Evolutionary conservation across 1,140 invertebrate species (phyloP).

Genomic region (Drosophila chauvacae): DNA sequence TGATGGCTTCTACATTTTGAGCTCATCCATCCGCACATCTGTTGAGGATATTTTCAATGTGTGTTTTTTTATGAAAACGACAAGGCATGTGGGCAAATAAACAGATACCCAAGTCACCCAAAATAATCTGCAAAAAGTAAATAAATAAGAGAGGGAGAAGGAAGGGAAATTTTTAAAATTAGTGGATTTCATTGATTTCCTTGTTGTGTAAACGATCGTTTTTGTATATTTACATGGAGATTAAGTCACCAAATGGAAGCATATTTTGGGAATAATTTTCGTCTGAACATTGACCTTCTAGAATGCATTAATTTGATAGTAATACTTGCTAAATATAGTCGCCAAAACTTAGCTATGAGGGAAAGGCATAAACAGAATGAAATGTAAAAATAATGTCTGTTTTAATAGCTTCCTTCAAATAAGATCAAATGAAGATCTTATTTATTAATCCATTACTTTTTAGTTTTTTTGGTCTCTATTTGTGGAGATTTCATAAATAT

Average conservation of each 20-base stretch:
- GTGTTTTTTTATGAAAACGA: slow-evolving; percentile 30
- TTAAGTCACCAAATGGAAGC: slow-evolving; percentile 4
- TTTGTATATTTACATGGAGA: background rate
- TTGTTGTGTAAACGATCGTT: background rate
- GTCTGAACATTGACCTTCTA: background rate
- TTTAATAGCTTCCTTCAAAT: too few species aligned
- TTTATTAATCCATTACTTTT: too few species aligned
- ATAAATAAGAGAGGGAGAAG: slow-evolving; percentile 23
- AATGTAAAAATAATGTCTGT: too few species aligned
- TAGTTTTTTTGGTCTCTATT: too few species aligned
- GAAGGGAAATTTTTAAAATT: slow-evolving; percentile 28
- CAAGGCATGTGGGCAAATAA: slow-evolving; percentile 54
- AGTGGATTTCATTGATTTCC: background rate
- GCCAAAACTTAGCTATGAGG: background rate
- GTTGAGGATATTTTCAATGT: slow-evolving; percentile 48
- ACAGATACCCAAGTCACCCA: slow-evolving; percentile 29
- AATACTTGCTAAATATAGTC: background rate
- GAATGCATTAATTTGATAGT: background rate
- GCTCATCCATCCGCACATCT: slow-evolving; percentile 63
- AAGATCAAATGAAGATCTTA: too few species aligned
- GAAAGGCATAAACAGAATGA: too few species aligned
- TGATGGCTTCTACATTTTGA: slow-evolving; percentile 40
- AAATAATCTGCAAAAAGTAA: slow-evolving; percentile 35
- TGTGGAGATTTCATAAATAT: too few species aligned
- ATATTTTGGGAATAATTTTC: background rate